Percentiles rank a stretch among this genome's conserved stretches.
These are phyloP conservation scores for Neopelma chrysocephalum DNA, from an alignment of 2,797 vertebrate species.

Conservation along the genomic window DNA sequence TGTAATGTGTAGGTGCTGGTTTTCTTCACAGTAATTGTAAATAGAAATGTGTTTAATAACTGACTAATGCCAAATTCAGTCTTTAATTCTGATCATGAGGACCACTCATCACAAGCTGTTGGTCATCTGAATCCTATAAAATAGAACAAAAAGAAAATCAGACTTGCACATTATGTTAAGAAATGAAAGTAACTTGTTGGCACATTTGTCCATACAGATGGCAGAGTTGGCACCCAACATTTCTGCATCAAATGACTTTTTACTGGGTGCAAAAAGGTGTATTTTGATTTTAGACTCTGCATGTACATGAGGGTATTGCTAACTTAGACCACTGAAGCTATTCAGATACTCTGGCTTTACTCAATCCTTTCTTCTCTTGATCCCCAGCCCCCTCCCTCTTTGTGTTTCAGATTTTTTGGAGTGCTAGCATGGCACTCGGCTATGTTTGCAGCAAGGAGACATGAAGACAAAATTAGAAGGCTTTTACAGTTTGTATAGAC, in stretches of 20 bases:
- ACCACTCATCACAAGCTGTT: conserved; percentile 73
- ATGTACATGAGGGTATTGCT: neutral
- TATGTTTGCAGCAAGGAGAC: neutral
- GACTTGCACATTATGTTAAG: neutral
- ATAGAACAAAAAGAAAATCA: neutral
- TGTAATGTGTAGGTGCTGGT: neutral
- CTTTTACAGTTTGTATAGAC: neutral
- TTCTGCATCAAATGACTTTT: neutral
- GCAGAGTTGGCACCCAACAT: neutral
- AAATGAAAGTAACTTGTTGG: neutral
- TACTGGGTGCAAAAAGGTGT: neutral
- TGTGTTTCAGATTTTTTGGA: neutral
- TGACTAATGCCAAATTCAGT: neutral
- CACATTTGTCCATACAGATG: neutral
- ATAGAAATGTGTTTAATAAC: neutral
- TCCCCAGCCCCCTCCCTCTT: neutral
- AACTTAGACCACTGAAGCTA: neutral
- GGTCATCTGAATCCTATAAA: conserved; percentile 76
- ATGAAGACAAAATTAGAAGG: neutral
- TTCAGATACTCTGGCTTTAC: neutral
- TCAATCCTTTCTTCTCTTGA: neutral
- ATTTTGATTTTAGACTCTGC: neutral
- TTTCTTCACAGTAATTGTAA: neutral
- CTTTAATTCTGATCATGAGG: conserved; percentile 74
- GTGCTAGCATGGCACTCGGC: neutral